Evolutionary conservation across 2,888 invertebrate genomes (phyloP).

Genomic region (Phengaris alcon): DNA sequence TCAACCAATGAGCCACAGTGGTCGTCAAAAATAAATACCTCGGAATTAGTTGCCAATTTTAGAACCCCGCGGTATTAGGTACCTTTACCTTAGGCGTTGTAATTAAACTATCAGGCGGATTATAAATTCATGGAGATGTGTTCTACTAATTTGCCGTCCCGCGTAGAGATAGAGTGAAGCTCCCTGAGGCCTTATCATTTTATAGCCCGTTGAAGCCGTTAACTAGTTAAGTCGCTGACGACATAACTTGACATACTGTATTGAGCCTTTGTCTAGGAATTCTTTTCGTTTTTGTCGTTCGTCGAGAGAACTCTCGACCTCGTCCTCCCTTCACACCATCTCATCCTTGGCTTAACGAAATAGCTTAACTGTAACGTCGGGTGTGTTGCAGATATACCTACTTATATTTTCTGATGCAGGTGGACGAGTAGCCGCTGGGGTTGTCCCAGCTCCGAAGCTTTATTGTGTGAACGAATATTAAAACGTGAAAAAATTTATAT

Average conservation of each 20-base stretch:
- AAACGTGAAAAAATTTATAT: too few species aligned
- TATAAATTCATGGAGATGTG: constrained; percentile 5
- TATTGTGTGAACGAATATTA: too few species aligned
- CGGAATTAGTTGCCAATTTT: too few species aligned
- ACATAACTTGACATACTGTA: not conserved
- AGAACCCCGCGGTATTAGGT: too few species aligned
- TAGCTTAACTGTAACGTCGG: not conserved
- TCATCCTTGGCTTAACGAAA: not conserved
- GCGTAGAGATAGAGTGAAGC: not conserved
- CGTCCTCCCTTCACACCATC: not conserved
- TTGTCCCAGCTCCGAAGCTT: too few species aligned
- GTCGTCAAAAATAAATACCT: too few species aligned
- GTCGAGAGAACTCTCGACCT: not conserved
- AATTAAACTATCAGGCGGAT: constrained; percentile 12
- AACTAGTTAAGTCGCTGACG: constrained; percentile 4
- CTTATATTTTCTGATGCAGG: too few species aligned
- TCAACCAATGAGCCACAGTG: too few species aligned
- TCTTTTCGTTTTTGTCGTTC: not conserved
- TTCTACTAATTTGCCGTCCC: not conserved
- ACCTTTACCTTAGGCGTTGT: not conserved
- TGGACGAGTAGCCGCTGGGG: too few species aligned
- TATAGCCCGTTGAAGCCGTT: not conserved
- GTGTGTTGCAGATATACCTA: not conserved
- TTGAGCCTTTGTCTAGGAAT: not conserved
- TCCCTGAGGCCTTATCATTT: not conserved